phyloP scores from a whole-genome alignment of 2,888 invertebrate genomes.

The Priocnemis perturbator region DNA sequence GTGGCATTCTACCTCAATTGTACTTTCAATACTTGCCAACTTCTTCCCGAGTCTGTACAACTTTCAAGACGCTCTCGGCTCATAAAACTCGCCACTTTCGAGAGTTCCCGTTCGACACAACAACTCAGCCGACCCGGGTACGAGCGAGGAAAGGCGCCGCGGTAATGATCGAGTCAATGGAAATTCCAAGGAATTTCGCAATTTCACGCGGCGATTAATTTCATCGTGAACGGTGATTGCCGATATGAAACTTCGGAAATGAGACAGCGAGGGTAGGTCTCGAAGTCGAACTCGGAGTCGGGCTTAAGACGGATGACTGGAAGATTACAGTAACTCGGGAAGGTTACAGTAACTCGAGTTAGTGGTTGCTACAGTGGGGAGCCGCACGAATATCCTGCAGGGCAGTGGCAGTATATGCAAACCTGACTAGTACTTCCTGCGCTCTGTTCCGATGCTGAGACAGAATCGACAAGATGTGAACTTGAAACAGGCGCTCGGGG shows the following conservation, averaged over 20 bases:
- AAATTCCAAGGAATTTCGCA: no score
- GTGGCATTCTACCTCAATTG: no score
- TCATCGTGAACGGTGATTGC: constrained; percentile 26
- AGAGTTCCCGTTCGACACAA: no score
- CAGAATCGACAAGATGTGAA: constrained; percentile 32
- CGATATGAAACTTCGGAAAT: constrained; percentile 36
- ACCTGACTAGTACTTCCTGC: no score
- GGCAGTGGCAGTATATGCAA: constrained; percentile 12
- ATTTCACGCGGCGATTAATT: no score
- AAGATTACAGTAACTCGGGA: neutral
- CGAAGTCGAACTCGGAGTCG: constrained; percentile 18
- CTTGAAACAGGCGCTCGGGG: neutral
- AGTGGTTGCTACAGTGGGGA: constrained; percentile 6
- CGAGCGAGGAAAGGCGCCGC: no score
- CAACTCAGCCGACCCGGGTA: no score
- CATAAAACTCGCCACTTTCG: no score
- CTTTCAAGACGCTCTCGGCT: no score
- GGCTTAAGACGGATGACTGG: constrained; percentile 36
- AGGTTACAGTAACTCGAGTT: constrained; percentile 20
- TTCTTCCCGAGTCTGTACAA: no score
- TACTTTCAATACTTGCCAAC: no score
- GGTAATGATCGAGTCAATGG: no score
- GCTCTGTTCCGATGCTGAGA: constrained; percentile 2
- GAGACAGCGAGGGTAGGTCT: neutral
- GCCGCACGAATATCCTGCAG: constrained; percentile 28